Conservation (phyloP, 1,140 invertebrate genomes). For the Papilio polyxenes region DNA sequence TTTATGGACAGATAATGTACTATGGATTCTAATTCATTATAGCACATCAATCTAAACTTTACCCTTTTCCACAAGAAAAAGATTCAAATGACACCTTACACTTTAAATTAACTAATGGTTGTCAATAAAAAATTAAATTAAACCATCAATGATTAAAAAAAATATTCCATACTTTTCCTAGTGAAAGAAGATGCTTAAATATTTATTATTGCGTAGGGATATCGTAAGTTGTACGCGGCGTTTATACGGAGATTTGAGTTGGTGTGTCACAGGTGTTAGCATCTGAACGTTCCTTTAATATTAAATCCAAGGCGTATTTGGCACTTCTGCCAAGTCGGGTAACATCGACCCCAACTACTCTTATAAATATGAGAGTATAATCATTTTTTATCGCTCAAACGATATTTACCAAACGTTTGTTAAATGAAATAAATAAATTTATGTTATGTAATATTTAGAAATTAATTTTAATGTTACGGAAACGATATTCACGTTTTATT, state of each 20-base stretch:
- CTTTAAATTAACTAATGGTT: no score
- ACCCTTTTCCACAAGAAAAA: no score
- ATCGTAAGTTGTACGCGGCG: background rate
- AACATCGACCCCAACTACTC: background rate
- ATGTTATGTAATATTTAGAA: background rate
- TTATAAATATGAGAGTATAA: constrained; percentile 27
- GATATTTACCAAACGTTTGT: constrained; percentile 4
- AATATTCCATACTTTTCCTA: background rate
- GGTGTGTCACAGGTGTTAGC: constrained; percentile 16
- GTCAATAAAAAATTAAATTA: no score
- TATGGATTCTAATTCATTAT: no score
- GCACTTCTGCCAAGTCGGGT: constrained; percentile 11
- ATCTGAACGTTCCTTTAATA: constrained; percentile 21
- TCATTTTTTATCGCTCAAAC: background rate
- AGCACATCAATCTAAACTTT: no score
- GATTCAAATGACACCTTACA: no score
- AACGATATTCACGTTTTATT: no score
- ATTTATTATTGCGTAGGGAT: background rate
- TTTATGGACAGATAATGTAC: no score
- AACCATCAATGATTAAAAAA: background rate
- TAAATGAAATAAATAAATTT: background rate
- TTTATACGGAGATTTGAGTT: constrained; percentile 11
- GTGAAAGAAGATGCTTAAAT: background rate
- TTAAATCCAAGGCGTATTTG: constrained; percentile 21
- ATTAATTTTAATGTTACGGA: background rate